These are phyloP conservation scores for Oreochromis grahami DNA, from an alignment of 2,797 vertebrate species.

Conservation along the genomic window DNA sequence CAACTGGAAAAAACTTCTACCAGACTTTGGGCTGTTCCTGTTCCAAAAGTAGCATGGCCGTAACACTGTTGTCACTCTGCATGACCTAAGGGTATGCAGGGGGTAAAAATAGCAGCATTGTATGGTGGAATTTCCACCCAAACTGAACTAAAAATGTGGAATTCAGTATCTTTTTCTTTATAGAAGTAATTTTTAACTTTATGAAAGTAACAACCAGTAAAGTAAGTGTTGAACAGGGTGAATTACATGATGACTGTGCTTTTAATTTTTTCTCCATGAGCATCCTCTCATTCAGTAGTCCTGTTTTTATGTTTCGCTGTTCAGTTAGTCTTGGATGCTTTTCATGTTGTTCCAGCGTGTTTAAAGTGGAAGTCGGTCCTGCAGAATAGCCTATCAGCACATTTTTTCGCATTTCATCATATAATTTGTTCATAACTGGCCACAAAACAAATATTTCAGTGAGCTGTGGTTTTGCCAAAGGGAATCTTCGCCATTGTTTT, in stretches of 20 bases:
- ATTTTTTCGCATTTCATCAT: slow-evolving; percentile 57
- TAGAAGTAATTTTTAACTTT: not conserved
- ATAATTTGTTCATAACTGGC: slow-evolving; percentile 57
- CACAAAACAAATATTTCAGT: slow-evolving; percentile 66
- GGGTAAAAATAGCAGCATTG: not conserved
- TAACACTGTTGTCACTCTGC: not conserved
- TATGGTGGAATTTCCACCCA: not conserved
- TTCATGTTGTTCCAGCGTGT: slow-evolving; percentile 16
- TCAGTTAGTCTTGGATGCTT: not conserved
- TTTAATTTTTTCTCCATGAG: not conserved
- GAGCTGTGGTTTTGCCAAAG: slow-evolving; percentile 54
- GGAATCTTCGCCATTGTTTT: slow-evolving; percentile 59
- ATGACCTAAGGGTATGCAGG: not conserved
- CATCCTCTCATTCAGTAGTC: not conserved
- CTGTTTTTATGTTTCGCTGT: slow-evolving; percentile 1
- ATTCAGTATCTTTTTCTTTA: not conserved
- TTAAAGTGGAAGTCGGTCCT: slow-evolving; percentile 28
- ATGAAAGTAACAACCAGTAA: not conserved
- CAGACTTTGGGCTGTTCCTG: not conserved
- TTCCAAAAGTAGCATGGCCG: not conserved
- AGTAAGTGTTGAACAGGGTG: not conserved
- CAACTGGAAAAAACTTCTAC: not conserved
- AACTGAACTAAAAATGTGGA: not conserved
- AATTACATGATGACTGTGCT: not conserved
- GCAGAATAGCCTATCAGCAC: slow-evolving; percentile 17